phyloP scores from a whole-genome alignment of 1,140 invertebrate species.

The Calliopsis andreniformis region DNA sequence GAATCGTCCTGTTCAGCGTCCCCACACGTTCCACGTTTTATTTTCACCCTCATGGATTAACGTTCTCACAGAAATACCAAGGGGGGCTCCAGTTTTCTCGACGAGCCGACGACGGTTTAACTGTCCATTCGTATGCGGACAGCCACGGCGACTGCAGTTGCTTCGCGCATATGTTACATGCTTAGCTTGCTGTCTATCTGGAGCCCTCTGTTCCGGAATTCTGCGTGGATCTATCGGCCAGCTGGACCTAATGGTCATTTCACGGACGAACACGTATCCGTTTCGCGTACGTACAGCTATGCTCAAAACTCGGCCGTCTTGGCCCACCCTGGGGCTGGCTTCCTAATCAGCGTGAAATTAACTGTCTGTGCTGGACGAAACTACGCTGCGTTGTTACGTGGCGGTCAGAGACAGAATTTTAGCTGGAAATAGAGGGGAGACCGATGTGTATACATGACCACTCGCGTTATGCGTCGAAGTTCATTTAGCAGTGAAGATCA shows the following conservation, averaged over 20 bases:
- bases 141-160: constrained; percentile 7
- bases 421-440: neutral
- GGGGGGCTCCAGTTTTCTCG: neutral
- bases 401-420: constrained; percentile 21
- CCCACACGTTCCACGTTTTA: neutral
- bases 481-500: constrained; percentile 4
- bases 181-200: constrained; percentile 63
- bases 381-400: constrained; percentile 26
- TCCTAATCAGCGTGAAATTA: constrained; percentile 59
- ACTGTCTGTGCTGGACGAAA: constrained; percentile 30
- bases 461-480: neutral
- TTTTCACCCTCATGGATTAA: neutral
- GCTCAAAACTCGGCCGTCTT: constrained; percentile 46
- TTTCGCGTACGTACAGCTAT: constrained; percentile 58
- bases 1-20: neutral
- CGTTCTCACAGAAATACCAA: neutral
- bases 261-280: constrained; percentile 66
- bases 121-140: constrained; percentile 21
- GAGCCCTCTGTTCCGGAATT: constrained; percentile 60
- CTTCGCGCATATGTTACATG: constrained; percentile 52
- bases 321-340: neutral
- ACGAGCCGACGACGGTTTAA: neutral
- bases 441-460: neutral
- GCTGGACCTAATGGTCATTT: constrained; percentile 66
- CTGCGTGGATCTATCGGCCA: constrained; percentile 64